These are phyloP conservation scores for Xanthia icteritia DNA, from an alignment of 2,888 invertebrate species.

Conservation along the genomic window DNA sequence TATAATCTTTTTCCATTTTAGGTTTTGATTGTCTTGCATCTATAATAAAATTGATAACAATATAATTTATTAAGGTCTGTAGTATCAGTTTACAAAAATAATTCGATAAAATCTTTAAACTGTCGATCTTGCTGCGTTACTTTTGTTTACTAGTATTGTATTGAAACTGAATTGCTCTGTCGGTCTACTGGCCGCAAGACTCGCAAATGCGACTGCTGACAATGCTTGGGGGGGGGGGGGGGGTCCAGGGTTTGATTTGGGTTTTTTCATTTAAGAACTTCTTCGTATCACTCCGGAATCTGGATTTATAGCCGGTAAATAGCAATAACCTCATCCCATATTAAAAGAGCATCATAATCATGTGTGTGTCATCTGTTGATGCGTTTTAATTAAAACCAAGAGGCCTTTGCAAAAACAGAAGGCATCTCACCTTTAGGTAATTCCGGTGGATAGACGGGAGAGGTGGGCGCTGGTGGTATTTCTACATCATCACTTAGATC, in stretches of 20 bases:
- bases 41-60: constrained; percentile 51
- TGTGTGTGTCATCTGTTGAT: too few relatives aligned
- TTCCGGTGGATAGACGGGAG: constrained; percentile 82
- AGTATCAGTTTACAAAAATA: background rate
- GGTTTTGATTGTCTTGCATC: constrained; percentile 78
- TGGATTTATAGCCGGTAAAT: background rate
- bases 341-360: background rate
- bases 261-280: background rate
- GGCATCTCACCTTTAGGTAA: constrained; percentile 78
- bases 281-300: background rate
- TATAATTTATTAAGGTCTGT: background rate
- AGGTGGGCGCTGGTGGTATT: constrained; percentile 82
- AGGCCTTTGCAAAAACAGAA: background rate
- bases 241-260: background rate
- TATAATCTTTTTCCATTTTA: constrained; percentile 60
- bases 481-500: constrained; percentile 81
- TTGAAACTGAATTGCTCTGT: background rate
- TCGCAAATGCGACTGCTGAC: background rate
- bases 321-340: background rate
- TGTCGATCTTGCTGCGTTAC: background rate
- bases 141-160: background rate
- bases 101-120: background rate
- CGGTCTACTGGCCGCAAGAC: background rate
- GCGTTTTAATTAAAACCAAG: background rate
- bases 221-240: too few relatives aligned